Base-by-base conservation (phyloP, 1,140 invertebrate species). In the Sinella curviseta region DNA sequence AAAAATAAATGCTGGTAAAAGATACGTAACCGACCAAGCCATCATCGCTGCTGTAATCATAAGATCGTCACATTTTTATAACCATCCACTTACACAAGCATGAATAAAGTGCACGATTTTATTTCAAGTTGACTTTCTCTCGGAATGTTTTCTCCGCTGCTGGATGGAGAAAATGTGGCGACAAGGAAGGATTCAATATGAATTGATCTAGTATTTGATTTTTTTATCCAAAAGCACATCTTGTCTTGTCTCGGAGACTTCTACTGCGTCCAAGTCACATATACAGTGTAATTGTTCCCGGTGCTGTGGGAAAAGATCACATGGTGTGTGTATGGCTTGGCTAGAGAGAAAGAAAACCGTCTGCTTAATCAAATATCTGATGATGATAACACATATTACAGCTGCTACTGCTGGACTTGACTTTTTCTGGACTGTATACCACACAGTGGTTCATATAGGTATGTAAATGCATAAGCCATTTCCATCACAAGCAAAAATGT, bases 341-440 rank as follows among this genome's bases (percentile, higher is more conserved):
- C n/a, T n/a, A 3, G 14, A 24, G 3, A 14, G 14, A 14, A 24
- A 60, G n/a, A 24, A 60, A 60, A 60, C 24, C 55, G 55, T 24
- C 55, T 24, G 12, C 55, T 60, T 60, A 60, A 60, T 60, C 55
- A 60, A 60, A 60, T 60, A 60, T 60, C 55, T n/a, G n/a, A n/a
- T n/a, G n/a, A n/a, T 60, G 55, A 60, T 60, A 60, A 26, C 24
- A 60, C 24, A 24, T 24, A 60, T 60, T 60, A 26, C 55, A 60
- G 55, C 12, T 60, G 55, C 12, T 17, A 12, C 24, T 60, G 8
- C 14, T 60, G 12, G 12, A 48, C 17, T 48, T 17, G 4, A 8
- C 39, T 48, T 48, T 48, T 17, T 17, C 17, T 48, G 4, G 4
- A 4, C 4, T 48, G 39, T 17, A 48, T 17, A 48, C 4, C 39